These are phyloP conservation scores for Takifugu rubripes DNA, from an alignment of 2,797 vertebrate genomes.

Conservation along the genomic window DNA sequence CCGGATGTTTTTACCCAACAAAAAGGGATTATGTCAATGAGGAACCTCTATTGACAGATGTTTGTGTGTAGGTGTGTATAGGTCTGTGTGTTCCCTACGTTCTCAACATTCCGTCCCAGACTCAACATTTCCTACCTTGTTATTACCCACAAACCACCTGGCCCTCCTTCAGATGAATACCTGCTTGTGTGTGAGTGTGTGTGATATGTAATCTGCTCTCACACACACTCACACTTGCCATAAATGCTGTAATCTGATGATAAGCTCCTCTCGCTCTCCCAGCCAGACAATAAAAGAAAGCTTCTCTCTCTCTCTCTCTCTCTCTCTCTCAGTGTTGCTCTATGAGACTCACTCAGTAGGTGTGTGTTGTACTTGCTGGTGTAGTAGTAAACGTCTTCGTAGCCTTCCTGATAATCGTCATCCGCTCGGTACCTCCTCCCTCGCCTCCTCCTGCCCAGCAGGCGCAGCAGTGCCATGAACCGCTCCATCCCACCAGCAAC, in stretches of 20 bases:
- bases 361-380: slow-evolving; percentile 79
- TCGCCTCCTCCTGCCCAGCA: slow-evolving; percentile 90
- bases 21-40: neutral
- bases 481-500: slow-evolving; percentile 81
- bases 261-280: slow-evolving; percentile 20
- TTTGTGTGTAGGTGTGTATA: slow-evolving; percentile 5
- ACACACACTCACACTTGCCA: slow-evolving; percentile 22
- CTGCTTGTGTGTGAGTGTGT: slow-evolving; percentile 27
- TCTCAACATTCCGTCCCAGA: slow-evolving; percentile 49
- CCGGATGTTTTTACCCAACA: neutral
- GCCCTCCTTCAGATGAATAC: slow-evolving; percentile 51
- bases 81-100: slow-evolving; percentile 19
- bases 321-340: slow-evolving; percentile 23
- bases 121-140: slow-evolving; percentile 55
- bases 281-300: neutral
- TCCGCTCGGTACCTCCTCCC: slow-evolving; percentile 96
- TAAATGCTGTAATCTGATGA: slow-evolving; percentile 44
- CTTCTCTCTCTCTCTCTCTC: slow-evolving; percentile 3
- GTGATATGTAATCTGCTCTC: slow-evolving; percentile 41
- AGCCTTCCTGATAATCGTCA: slow-evolving; percentile 98
- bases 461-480: slow-evolving; percentile 90
- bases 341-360: slow-evolving; percentile 81
- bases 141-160: slow-evolving; percentile 66
- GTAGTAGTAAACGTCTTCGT: slow-evolving; percentile 99
- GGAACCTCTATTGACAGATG: neutral